These are phyloP conservation scores for Tiphia femorata DNA, from an alignment of 2,888 invertebrate genomes.

Conservation along the genomic window DNA sequence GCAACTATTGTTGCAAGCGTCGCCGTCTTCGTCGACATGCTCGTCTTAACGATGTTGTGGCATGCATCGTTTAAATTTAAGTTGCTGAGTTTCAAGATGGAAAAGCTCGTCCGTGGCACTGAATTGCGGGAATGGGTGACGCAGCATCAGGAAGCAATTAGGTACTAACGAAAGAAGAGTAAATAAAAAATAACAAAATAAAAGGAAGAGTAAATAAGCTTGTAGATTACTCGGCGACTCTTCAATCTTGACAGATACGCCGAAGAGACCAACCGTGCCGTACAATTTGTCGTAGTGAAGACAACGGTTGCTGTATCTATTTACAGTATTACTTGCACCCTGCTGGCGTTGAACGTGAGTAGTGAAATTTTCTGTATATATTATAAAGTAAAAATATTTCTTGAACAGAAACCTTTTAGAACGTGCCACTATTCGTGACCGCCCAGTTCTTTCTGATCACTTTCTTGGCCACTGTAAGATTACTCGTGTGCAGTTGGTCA, in stretches of 20 bases:
- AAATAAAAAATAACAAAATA: no score
- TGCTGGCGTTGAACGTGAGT: conserved; percentile 33
- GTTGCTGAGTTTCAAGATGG: neutral
- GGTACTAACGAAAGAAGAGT: conserved; percentile 12
- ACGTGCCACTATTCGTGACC: conserved; percentile 13
- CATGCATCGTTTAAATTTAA: conserved; percentile 22
- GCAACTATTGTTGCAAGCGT: conserved; percentile 5
- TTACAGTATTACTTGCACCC: conserved; percentile 19
- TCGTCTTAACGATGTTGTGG: conserved; percentile 23
- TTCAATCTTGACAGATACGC: no score
- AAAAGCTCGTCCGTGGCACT: neutral
- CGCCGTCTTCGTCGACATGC: conserved; percentile 21
- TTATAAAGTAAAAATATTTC: neutral
- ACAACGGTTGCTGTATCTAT: conserved; percentile 20
- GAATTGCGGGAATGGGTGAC: conserved; percentile 10
- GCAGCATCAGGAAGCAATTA: conserved; percentile 22
- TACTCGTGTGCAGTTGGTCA: conserved; percentile 26
- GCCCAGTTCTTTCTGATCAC: conserved; percentile 20
- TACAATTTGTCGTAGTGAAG: conserved; percentile 28
- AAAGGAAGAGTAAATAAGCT: no score
- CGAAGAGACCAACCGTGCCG: conserved; percentile 13
- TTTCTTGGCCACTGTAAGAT: conserved; percentile 15
- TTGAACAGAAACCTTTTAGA: no score
- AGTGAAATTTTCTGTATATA: neutral
- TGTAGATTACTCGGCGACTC: no score